These are phyloP conservation scores for Orius insidiosus DNA, from an alignment of 1,140 invertebrate genomes.

Conservation along the genomic window DNA sequence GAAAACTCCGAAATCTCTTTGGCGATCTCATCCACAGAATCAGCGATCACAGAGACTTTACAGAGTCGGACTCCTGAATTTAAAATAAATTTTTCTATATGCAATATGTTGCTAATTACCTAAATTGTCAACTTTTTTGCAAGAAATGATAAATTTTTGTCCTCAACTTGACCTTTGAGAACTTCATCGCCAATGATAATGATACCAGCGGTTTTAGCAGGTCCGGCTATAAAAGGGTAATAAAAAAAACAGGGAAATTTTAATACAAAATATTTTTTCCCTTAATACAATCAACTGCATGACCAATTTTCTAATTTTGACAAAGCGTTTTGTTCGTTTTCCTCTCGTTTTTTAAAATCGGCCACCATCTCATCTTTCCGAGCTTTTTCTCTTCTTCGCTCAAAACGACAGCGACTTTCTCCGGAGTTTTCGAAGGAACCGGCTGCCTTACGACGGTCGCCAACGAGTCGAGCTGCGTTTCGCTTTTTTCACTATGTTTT, in stretches of 20 bases:
- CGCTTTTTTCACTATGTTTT: constrained; percentile 4
- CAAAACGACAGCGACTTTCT: background rate
- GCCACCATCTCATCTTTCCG: background rate
- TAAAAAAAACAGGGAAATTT: background rate
- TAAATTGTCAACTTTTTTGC: constrained; percentile 41
- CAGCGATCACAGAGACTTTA: constrained; percentile 53
- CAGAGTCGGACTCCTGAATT: constrained; percentile 35
- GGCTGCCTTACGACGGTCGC: background rate
- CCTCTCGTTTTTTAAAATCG: constrained; percentile 9
- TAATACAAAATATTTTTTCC: background rate
- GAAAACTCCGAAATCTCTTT: constrained; percentile 49
- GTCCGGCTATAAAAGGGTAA: background rate
- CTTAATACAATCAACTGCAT: constrained; percentile 6
- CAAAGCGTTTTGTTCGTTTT: background rate
- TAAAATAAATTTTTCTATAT: background rate
- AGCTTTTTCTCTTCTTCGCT: background rate
- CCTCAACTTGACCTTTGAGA: constrained; percentile 57
- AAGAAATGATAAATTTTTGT: constrained; percentile 57
- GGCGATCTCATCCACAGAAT: constrained; percentile 50
- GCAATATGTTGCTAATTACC: constrained; percentile 24
- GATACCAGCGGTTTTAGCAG: constrained; percentile 26
- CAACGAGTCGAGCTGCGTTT: background rate
- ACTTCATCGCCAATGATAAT: constrained; percentile 71
- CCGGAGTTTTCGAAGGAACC: background rate
- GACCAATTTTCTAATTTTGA: background rate